Conservation (phyloP, 2,113 vertebrate genomes). For the Carassius gibelio region DNA sequence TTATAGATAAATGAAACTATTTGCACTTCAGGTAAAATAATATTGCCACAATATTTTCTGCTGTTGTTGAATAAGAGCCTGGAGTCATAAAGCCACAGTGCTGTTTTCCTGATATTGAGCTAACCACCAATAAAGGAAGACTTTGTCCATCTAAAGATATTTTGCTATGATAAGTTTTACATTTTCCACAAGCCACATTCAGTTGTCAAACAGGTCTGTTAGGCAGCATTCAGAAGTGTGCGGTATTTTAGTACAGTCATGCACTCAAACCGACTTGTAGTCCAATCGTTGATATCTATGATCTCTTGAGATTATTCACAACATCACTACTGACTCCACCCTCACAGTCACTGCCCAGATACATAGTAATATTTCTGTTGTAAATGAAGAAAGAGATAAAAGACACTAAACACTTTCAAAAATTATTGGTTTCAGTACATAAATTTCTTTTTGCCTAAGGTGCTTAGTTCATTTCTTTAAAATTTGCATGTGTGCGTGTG, state of each 20-base stretch:
- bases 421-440: too few relatives aligned
- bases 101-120: background rate
- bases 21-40: background rate
- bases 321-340: conserved; percentile 4
- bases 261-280: background rate
- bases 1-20: background rate
- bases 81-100: background rate
- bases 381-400: too few relatives aligned
- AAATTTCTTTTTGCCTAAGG: too few relatives aligned
- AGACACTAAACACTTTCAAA: too few relatives aligned
- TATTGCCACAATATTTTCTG: background rate
- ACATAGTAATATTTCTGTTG: too few relatives aligned
- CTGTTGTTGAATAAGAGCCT: background rate
- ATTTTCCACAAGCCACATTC: background rate
- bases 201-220: conserved; percentile 32
- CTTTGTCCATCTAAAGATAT: background rate
- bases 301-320: conserved; percentile 8
- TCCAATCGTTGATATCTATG: conserved; percentile 36
- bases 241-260: background rate
- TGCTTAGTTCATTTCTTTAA: background rate
- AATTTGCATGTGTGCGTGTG: background rate
- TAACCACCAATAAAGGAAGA: background rate
- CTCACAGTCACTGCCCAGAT: conserved; percentile 17
- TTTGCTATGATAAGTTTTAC: background rate
- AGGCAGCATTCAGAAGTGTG: conserved; percentile 17